Evolutionary conservation across 2,888 invertebrate species (phyloP).

Genomic region (Sinhomidia bicolor): DNA sequence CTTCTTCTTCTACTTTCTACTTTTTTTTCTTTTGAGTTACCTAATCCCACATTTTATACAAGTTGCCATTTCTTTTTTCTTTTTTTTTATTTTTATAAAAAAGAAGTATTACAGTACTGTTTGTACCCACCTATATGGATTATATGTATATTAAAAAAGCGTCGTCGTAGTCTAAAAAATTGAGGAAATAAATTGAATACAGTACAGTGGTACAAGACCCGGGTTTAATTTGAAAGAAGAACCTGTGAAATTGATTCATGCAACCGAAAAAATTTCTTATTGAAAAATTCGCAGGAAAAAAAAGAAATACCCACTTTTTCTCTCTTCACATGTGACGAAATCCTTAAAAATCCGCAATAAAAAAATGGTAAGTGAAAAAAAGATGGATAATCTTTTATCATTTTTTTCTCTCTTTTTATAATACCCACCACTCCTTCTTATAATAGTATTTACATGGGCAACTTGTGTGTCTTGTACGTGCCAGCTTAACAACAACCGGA

Average conservation of each 20-base stretch:
- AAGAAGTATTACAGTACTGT: too few relatives aligned
- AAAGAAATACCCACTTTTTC: not conserved
- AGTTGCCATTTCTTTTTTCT: not conserved
- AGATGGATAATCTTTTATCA: not conserved
- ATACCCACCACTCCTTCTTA: not conserved
- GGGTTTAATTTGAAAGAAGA: not conserved
- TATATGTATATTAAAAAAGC: not conserved
- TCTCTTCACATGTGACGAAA: not conserved
- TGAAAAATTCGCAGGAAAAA: conserved; percentile 55
- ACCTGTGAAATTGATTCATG: conserved; percentile 64
- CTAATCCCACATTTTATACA: not conserved
- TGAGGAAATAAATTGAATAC: not conserved
- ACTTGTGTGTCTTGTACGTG: too few relatives aligned
- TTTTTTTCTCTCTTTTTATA: not conserved
- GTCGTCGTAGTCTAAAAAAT: too few relatives aligned
- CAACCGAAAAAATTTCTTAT: conserved; percentile 67
- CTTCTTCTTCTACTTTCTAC: not conserved
- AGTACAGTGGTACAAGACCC: not conserved
- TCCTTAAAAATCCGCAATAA: conserved; percentile 8
- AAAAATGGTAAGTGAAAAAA: not conserved
- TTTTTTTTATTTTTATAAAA: not conserved
- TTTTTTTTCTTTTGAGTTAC: too few relatives aligned
- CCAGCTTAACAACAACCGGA: not conserved
- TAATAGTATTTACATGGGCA: not conserved
- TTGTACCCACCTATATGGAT: too few relatives aligned